Evolutionary conservation across 2,888 invertebrate species (phyloP).

Genomic region (Sesia apiformis): DNA sequence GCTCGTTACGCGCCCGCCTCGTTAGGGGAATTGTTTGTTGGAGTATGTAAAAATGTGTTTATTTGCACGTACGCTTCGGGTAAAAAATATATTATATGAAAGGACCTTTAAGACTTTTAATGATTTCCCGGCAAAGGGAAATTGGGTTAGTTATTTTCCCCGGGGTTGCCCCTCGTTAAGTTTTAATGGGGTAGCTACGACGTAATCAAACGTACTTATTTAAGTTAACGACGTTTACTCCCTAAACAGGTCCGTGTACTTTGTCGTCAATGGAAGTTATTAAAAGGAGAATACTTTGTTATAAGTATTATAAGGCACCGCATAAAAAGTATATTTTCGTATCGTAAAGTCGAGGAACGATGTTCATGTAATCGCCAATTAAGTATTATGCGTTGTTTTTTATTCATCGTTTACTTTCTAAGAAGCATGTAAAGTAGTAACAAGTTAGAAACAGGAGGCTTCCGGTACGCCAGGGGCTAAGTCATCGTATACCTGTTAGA

Average conservation of each 20-base stretch:
- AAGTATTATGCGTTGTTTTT: conserved; percentile 11
- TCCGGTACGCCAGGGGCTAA: conserved; percentile 28
- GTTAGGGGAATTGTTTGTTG: conserved; percentile 73
- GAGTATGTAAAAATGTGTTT: conserved; percentile 75
- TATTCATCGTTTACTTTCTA: conserved; percentile 24
- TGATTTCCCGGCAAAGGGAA: conserved; percentile 75
- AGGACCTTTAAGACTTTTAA: conserved; percentile 75
- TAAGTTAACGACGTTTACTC: conserved; percentile 67
- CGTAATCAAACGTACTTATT: conserved; percentile 74
- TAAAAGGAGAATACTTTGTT: conserved; percentile 21
- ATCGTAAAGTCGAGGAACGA: neutral
- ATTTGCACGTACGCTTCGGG: conserved; percentile 72
- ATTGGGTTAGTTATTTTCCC: conserved; percentile 75
- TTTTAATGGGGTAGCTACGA: conserved; percentile 74
- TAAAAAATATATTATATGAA: conserved; percentile 68
- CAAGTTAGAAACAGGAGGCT: conserved; percentile 41
- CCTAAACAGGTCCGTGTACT: conserved; percentile 39
- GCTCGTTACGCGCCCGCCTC: conserved; percentile 69
- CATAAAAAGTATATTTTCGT: neutral
- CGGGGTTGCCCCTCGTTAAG: conserved; percentile 73
- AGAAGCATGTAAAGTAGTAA: conserved; percentile 34
- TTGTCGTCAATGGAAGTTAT: conserved; percentile 57
- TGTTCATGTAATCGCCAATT: conserved; percentile 4
- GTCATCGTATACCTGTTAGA: conserved; percentile 37
- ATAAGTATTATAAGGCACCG: neutral